A percentile compares a stretch with the other conserved stretches of the same genome.
Conservation (phyloP, 2,888 invertebrate species). For the Idaea straminata region DNA sequence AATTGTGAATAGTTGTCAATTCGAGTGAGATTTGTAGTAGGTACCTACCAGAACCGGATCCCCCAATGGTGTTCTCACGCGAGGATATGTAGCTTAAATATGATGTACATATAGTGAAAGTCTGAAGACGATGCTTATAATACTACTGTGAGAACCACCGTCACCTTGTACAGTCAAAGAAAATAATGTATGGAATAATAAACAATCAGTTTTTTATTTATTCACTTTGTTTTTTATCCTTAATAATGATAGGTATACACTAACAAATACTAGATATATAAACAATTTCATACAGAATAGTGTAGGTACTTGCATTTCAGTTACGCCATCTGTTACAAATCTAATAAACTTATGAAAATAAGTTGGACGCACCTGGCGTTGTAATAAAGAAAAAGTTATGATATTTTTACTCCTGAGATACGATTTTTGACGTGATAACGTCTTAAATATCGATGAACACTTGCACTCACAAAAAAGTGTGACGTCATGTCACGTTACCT, state of each 20-base stretch:
- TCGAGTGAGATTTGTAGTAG: conserved; percentile 35
- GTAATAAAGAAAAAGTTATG: too few relatives aligned
- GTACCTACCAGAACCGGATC: conserved; percentile 3
- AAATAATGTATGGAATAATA: conserved; percentile 37
- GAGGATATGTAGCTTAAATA: conserved; percentile 35
- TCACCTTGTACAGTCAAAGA: conserved; percentile 53
- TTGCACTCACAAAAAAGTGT: too few relatives aligned
- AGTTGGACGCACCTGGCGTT: too few relatives aligned
- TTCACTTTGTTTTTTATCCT: neutral
- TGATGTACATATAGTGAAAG: conserved; percentile 60
- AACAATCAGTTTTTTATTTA: conserved; percentile 62
- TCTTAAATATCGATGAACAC: too few relatives aligned
- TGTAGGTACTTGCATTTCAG: too few relatives aligned
- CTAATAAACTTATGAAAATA: too few relatives aligned
- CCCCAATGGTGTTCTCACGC: conserved; percentile 34
- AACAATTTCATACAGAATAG: too few relatives aligned
- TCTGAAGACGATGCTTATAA: conserved; percentile 33
- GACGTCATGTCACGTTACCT: too few relatives aligned
- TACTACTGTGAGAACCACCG: conserved; percentile 37
- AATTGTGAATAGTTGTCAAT: conserved; percentile 8
- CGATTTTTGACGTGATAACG: too few relatives aligned
- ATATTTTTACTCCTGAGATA: too few relatives aligned
- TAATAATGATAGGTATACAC: neutral
- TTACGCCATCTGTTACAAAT: too few relatives aligned
- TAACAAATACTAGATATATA: too few relatives aligned